A percentile compares a stretch with the other conserved stretches of the same genome.
Conservation (phyloP, 2,888 invertebrate genomes). For the Flabesymbios commensalis region DNA sequence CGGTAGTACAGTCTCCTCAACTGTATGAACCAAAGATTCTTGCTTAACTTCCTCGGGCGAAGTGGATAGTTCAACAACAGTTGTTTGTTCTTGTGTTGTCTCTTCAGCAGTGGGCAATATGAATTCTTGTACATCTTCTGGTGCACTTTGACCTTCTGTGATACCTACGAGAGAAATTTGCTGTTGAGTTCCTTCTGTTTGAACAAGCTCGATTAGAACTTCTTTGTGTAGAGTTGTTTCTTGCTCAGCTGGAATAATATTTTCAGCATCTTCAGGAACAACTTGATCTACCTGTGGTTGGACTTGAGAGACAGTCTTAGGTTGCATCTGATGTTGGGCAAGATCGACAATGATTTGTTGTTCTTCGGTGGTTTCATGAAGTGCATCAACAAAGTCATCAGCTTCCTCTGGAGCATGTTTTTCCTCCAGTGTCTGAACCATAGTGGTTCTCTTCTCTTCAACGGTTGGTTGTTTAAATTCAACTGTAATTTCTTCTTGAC, state of each 20-base stretch:
- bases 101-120: slow-evolving; percentile 12
- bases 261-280: too few relatives aligned
- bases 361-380: slow-evolving; percentile 16
- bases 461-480: slow-evolving; percentile 30
- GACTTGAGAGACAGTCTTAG: background rate
- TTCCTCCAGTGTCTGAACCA: slow-evolving; percentile 11
- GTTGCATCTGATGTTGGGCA: background rate
- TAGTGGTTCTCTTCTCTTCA: slow-evolving; percentile 6
- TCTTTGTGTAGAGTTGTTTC: too few relatives aligned
- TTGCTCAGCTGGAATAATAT: too few relatives aligned
- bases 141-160: slow-evolving; percentile 8
- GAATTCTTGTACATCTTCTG: slow-evolving; percentile 11
- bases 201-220: too few relatives aligned
- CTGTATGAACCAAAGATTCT: slow-evolving; percentile 10
- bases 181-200: too few relatives aligned
- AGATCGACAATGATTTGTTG: slow-evolving; percentile 25
- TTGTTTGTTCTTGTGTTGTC: slow-evolving; percentile 22
- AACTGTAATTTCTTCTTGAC: slow-evolving; percentile 26
- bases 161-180: slow-evolving; percentile 7
- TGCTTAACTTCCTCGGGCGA: slow-evolving; percentile 22
- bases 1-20: slow-evolving; percentile 3
- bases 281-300: background rate
- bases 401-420: slow-evolving; percentile 1
- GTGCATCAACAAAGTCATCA: background rate
- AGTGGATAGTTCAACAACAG: slow-evolving; percentile 10